Conservation (phyloP, 2,888 invertebrate genomes). For the Platycheirus rosarum region DNA sequence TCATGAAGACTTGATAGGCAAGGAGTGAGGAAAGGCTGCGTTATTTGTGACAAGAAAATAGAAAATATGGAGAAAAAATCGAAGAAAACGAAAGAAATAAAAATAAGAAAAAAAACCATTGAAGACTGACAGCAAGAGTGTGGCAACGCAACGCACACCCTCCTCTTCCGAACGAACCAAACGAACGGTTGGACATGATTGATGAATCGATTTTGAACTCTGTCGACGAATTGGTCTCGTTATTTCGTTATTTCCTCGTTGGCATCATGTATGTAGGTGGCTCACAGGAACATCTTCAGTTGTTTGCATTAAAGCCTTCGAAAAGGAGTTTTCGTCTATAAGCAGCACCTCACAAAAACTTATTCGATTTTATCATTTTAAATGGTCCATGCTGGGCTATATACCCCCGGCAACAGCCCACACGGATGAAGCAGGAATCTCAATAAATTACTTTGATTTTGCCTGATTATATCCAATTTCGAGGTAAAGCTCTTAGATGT, state of each 20-base stretch:
- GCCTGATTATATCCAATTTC: slow-evolving; percentile 20
- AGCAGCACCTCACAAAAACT: too few relatives aligned
- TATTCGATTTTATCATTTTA: slow-evolving; percentile 12
- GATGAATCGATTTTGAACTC: slow-evolving; percentile 46
- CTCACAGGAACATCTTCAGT: slow-evolving; percentile 3
- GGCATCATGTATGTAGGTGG: slow-evolving; percentile 8
- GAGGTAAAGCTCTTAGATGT: not conserved
- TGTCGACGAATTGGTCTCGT: slow-evolving; percentile 26
- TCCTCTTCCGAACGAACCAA: not conserved
- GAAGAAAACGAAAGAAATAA: slow-evolving; percentile 5
- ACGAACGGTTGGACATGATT: slow-evolving; percentile 56
- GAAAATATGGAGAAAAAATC: slow-evolving; percentile 45
- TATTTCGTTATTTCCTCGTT: slow-evolving; percentile 2
- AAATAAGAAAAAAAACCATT: slow-evolving; percentile 1
- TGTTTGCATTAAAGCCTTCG: too few relatives aligned
- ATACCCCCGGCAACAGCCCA: slow-evolving; percentile 19
- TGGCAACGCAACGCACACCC: slow-evolving; percentile 14
- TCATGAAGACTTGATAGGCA: not conserved
- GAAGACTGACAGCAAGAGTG: slow-evolving; percentile 40
- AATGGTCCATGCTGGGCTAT: slow-evolving; percentile 6
- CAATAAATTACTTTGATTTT: slow-evolving; percentile 60
- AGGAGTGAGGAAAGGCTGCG: not conserved
- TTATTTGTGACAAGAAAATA: slow-evolving; percentile 58
- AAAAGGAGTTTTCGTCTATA: not conserved
- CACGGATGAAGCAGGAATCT: slow-evolving; percentile 63